These are phyloP conservation scores for Torymus aiolomorphi DNA, from an alignment of 2,888 invertebrate species.

Conservation along the genomic window DNA sequence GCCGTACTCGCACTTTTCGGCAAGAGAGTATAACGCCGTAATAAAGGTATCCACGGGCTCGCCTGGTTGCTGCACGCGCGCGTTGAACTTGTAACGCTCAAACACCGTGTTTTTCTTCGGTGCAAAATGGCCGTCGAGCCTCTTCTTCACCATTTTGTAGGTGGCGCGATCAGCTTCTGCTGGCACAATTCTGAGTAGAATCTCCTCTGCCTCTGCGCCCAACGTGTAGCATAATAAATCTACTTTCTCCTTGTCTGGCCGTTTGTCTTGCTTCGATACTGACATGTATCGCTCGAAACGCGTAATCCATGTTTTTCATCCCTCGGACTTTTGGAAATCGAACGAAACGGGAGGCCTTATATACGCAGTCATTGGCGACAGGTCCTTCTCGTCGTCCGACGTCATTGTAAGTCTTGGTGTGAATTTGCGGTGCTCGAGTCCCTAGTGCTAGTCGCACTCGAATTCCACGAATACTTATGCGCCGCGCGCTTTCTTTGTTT, in stretches of 20 bases:
- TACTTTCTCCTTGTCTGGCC: slow-evolving; percentile 58
- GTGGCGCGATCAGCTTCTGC: background rate
- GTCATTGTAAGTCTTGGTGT: no score
- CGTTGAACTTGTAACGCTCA: slow-evolving; percentile 60
- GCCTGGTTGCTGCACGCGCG: slow-evolving; percentile 55
- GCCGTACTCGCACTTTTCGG: no score
- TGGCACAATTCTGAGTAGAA: slow-evolving; percentile 48
- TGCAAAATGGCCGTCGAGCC: slow-evolving; percentile 27
- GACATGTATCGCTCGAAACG: no score
- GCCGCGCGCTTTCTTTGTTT: no score
- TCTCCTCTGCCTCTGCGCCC: slow-evolving; percentile 61
- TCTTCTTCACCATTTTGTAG: background rate
- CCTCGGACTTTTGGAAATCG: slow-evolving; percentile 54
- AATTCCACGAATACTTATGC: no score
- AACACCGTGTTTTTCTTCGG: slow-evolving; percentile 61
- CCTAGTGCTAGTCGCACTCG: no score
- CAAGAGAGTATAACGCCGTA: no score
- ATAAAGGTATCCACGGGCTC: slow-evolving; percentile 56
- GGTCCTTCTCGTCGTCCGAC: no score
- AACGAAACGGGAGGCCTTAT: no score
- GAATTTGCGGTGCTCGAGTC: no score
- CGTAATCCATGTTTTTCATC: slow-evolving; percentile 53
- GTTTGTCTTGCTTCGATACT: no score
- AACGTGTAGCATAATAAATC: slow-evolving; percentile 60
- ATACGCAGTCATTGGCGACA: no score